These are phyloP conservation scores for Phengaris arion DNA, from an alignment of 2,888 invertebrate species.

Conservation along the genomic window DNA sequence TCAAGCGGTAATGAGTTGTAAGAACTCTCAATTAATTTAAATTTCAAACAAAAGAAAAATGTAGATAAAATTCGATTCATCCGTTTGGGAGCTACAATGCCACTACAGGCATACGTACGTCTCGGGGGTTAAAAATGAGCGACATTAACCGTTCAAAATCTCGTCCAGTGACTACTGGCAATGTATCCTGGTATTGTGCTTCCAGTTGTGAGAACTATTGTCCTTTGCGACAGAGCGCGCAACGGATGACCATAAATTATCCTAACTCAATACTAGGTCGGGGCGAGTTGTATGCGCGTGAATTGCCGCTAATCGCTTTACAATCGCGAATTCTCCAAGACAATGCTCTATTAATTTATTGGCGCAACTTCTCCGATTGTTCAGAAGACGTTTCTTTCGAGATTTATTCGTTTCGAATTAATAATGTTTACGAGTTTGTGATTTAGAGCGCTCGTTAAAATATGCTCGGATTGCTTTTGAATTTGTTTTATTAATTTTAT, in stretches of 20 bases:
- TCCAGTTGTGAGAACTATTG: too few species aligned
- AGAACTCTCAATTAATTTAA: too few species aligned
- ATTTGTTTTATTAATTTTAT: constrained; percentile 19
- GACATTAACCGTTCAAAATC: too few species aligned
- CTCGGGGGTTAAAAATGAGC: too few species aligned
- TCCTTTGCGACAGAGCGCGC: neutral
- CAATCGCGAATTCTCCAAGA: constrained; percentile 33
- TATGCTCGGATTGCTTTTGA: constrained; percentile 15
- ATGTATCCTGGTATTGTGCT: too few species aligned
- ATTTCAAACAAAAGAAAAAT: too few species aligned
- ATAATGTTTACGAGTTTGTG: constrained; percentile 16
- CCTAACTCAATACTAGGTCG: neutral
- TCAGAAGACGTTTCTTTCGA: constrained; percentile 20
- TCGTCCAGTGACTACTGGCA: too few species aligned
- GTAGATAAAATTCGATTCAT: too few species aligned
- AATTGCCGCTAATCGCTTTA: constrained; percentile 32
- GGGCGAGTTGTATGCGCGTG: neutral
- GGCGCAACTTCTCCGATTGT: constrained; percentile 18
- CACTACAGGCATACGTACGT: too few species aligned
- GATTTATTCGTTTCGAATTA: constrained; percentile 20
- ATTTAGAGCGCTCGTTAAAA: constrained; percentile 16
- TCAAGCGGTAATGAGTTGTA: too few species aligned
- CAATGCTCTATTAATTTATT: constrained; percentile 35
- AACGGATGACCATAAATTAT: neutral
- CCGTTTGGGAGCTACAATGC: too few species aligned